Evolutionary conservation across 1,140 invertebrate genomes (phyloP), one percentile per base, ranked within the genome.

Genomic region (Drosophila rhopaloa): DNA sequence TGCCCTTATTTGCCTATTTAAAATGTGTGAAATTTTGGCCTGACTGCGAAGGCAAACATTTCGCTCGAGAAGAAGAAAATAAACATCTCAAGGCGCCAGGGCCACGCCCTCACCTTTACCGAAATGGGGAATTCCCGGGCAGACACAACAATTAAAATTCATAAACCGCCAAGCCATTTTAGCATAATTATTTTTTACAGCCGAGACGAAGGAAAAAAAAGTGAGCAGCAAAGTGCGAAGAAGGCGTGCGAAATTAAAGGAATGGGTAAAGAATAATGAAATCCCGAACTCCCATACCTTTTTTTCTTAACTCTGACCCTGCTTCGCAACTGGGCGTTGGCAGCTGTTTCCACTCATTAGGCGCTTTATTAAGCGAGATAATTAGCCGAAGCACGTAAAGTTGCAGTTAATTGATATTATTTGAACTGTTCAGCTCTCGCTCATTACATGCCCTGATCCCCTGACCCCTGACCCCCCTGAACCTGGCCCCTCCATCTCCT

Each of bases 341-440:
- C 83, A 88, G 84, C 79, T 88, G 84, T 86, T 88, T 88, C 76
- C 83, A 88, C 79, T 88, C 84, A 88, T 88, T 88, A 88, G 84
- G 83, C 84, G 83, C 83, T 83, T 88, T 88, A 88, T 88, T 88
- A 88, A 88, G 83, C 83, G 83, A 88, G 83, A 86, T 88, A 88
- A 88, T 88, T 88, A 88, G 83, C 83, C 76, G 72, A 88, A 83
- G 83, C 83, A 88, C 83, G 83, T 88, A 88, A 76, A 88, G 83
- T 88, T 88, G 83, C 83, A 88, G 83, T 88, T 88, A 88, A 88
- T 88, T 88, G 83, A 88, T 88, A 88, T 88, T 88, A 88, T 88
- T 88, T 88, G 83, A 88, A 83, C 83, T 88, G 54, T 62, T 67
- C 50, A 44, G 27, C 51, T 35, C 29, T 38, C 44, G 50, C 51